A percentile compares a stretch with the other conserved stretches of the same genome.
These are phyloP conservation scores for Dicentrarchus labrax DNA, from an alignment of 2,113 vertebrate species.

Conservation along the genomic window DNA sequence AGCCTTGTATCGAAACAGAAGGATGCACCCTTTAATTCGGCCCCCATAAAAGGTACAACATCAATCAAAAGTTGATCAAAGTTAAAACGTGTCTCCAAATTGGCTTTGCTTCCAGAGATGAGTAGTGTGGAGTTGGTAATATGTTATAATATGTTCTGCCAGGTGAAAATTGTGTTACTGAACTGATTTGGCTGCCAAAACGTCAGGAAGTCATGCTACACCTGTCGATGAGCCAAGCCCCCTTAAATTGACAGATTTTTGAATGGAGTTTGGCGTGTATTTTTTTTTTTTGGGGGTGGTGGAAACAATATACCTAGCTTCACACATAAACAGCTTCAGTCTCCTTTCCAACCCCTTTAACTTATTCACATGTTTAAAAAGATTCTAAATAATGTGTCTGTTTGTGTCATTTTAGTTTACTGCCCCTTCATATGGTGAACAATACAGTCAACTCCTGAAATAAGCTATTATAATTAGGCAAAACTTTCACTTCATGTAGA, in stretches of 20 bases:
- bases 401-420: background rate
- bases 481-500: background rate
- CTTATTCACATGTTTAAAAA: background rate
- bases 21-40: background rate
- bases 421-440: background rate
- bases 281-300: background rate
- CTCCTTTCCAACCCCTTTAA: background rate
- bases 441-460: slow-evolving; percentile 6
- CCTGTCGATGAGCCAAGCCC: background rate
- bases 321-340: background rate
- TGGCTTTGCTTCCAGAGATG: background rate
- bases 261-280: slow-evolving; percentile 1
- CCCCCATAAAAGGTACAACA: background rate
- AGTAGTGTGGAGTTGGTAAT: background rate
- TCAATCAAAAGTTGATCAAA: background rate
- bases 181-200: background rate
- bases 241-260: slow-evolving; percentile 10
- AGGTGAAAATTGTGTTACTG: background rate
- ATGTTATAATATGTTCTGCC: background rate
- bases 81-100: background rate
- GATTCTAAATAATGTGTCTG: background rate
- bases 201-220: background rate
- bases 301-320: slow-evolving; percentile 28
- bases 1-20: rapidly evolving
- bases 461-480: background rate